Evolutionary conservation across 1,140 invertebrate genomes (phyloP), one percentile per base, ranked within the genome.

Genomic region (Archivesica marissinica): DNA sequence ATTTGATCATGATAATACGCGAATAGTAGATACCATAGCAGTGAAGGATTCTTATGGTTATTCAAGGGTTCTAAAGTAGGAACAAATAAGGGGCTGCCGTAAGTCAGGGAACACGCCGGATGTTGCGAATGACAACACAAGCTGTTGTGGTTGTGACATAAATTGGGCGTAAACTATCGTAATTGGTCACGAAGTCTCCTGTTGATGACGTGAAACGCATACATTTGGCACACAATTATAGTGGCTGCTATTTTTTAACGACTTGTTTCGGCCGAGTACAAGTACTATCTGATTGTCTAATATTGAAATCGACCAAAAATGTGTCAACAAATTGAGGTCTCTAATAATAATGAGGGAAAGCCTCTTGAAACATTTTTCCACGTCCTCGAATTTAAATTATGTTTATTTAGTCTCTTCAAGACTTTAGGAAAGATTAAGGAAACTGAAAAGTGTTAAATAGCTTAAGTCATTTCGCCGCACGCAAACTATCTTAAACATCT

Each of bases 381-480:
- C 30, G 74, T 38, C 52, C 74, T 76, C 33, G 28, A 76, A 56
- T 56, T 35, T 50, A 54, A 76, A 76, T 76, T 38, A 76, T 76
- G 74, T 76, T 76, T 76, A 54, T 56, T 54, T 54, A 76, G 52
- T 39, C 74, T 54, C 52, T 52, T 15, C 38, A 23, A 76, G 47
- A 52, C 52, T 76, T 56, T 13, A 44, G 28, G 50, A 44, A 52
- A 76, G 50, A 56, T 76, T 54, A 76, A 56, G 50, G 20, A 30
- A 59, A 59, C 17, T 15, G 6, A 72, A 72, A 72, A 72, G 28
- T 47, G 38, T 72, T 50, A 30, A 50, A 30, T 30, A 44, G 20
- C 23, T 50, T 13, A 41, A 50, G 68, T 44, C 38, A 47, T 72
- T 72, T 72, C 39, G n/a, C 68, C 44, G 39, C 44, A 72, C 28